These are phyloP conservation scores for Eriosoma lanigerum DNA, from an alignment of 1,140 invertebrate species.

Conservation along the genomic window DNA sequence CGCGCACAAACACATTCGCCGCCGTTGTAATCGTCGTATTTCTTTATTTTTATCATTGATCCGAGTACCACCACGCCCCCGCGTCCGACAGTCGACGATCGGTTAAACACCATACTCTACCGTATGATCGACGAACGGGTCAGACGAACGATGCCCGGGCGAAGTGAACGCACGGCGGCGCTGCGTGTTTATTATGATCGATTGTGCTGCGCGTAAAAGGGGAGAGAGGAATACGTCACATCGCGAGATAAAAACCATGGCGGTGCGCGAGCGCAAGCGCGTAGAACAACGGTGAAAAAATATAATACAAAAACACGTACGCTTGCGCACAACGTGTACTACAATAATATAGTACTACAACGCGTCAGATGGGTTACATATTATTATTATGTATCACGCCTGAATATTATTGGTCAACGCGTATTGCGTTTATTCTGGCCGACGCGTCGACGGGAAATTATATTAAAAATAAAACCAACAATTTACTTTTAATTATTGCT, in stretches of 20 bases:
- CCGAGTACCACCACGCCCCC: background rate
- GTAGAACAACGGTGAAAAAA: slow-evolving; percentile 31
- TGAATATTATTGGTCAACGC: background rate
- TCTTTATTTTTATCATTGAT: slow-evolving; percentile 52
- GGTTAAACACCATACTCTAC: background rate
- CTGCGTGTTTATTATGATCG: slow-evolving; percentile 13
- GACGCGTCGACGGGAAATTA: background rate
- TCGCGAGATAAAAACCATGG: slow-evolving; percentile 45
- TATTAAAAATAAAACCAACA: no score
- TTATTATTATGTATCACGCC: background rate
- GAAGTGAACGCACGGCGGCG: background rate
- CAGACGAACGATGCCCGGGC: background rate
- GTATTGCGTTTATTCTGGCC: no score
- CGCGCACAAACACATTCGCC: no score
- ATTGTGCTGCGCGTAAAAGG: background rate
- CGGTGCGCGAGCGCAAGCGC: background rate
- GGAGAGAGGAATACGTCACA: slow-evolving; percentile 27
- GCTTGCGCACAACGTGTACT: background rate
- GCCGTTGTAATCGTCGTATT: slow-evolving; percentile 5
- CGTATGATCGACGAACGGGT: background rate
- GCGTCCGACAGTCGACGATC: background rate
- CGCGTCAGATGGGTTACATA: background rate
- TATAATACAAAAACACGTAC: no score
- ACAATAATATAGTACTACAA: background rate
- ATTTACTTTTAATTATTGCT: no score